Evolutionary conservation across 37 sponge, comb jelly and placozoan genomes (phyloP), one percentile per base, ranked within the genome.

Genomic region (Mnemiopsis leidyi): DNA sequence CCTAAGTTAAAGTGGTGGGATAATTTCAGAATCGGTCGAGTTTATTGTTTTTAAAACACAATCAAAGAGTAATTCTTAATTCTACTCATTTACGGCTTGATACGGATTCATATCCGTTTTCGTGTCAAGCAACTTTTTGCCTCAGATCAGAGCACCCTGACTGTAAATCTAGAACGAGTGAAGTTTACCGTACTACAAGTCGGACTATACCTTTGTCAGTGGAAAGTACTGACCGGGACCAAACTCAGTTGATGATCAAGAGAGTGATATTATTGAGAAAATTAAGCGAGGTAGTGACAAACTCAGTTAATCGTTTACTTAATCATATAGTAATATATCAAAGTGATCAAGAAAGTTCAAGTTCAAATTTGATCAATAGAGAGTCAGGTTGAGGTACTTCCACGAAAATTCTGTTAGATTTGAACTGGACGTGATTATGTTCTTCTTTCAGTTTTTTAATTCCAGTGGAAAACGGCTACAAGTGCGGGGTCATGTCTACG

Each of bases 241-340:
- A 79, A 38, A 79, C 82, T 18, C 82, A 79, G 82, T 38, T 79
- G 28, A 79, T 79, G 37, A 79, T 79, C 13, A 79, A 79, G 38
- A 31, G 82, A 26, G 82, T 79, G 37, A 31, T 79, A 26, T 23
- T 79, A 3, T 38, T 79, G 0, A 36, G 82, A 2, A 79, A 79
- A 29, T 38, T 79, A 5, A 31, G 35, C 82, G 38, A 79, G 82
- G 82, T 79, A 23, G 35, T n/a, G n/a, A n/a, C n/a, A n/a, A n/a
- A n/a, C n/a, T n/a, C n/a, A n/a, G n/a, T n/a, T n/a, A n/a, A n/a
- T n/a, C n/a, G 82, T 21, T 21, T 21, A 67, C 20, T 20, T 21
- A 67, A 67, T 67, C 68, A n/a, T n/a, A n/a, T n/a, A n/a, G n/a
- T n/a, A n/a, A n/a, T n/a, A n/a, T n/a, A n/a, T n/a, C n/a, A n/a